A percentile compares a stretch with the other conserved stretches of the same genome.
phyloP scores from a whole-genome alignment of 2,797 vertebrate genomes.

The Clangula hyemalis region DNA sequence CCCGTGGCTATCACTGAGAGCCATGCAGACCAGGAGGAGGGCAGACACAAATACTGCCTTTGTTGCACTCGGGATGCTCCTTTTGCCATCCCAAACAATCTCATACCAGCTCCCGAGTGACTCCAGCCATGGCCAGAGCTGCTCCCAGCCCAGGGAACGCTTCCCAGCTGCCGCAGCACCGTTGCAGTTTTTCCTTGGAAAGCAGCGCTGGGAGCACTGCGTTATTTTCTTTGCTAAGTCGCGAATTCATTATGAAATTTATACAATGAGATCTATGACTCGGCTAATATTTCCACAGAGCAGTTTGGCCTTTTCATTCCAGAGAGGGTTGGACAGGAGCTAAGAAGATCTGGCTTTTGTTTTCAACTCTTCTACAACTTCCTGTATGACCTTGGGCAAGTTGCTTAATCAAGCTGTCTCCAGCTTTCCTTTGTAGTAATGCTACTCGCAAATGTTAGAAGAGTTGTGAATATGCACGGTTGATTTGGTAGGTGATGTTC shows the following conservation, averaged over 20 bases:
- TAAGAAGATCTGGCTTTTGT: slow-evolving; percentile 73
- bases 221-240: slow-evolving; percentile 36
- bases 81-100: slow-evolving; percentile 8
- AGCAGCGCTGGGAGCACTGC: neutral
- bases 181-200: slow-evolving; percentile 38
- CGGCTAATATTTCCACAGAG: slow-evolving; percentile 33
- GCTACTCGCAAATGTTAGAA: slow-evolving; percentile 17
- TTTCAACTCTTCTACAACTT: slow-evolving; percentile 71
- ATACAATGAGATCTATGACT: slow-evolving; percentile 15
- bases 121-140: neutral
- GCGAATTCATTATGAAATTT: slow-evolving; percentile 49
- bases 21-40: neutral
- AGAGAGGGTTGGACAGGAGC: slow-evolving; percentile 47
- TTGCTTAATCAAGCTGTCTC: slow-evolving; percentile 64
- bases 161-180: neutral
- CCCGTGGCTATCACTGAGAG: neutral
- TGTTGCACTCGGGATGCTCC: slow-evolving; percentile 53
- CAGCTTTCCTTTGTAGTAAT: slow-evolving; percentile 39
- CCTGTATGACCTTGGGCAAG: slow-evolving; percentile 70
- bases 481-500: neutral
- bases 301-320: slow-evolving; percentile 62
- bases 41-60: slow-evolving; percentile 31
- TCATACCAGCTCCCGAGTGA: neutral
- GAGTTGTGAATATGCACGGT: neutral
- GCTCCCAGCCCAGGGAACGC: slow-evolving; percentile 16